Evolutionary conservation across 2,797 vertebrate species (phyloP).

Genomic region (Huso huso): DNA sequence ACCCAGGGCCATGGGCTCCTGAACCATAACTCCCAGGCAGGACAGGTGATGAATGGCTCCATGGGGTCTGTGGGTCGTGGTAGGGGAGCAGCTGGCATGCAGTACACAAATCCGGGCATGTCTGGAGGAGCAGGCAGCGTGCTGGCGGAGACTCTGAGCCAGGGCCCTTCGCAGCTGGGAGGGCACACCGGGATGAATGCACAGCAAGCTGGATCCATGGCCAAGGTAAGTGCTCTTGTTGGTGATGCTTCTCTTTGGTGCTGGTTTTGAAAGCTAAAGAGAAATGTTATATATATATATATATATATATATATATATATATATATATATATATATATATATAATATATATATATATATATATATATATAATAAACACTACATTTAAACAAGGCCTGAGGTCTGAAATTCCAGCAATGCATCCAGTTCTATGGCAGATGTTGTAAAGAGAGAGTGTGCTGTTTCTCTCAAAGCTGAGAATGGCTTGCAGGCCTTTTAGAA

Average conservation of each 20-base stretch:
- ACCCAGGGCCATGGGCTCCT: slow-evolving; percentile 79
- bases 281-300: too few relatives aligned
- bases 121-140: slow-evolving; percentile 66
- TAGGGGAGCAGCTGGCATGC: slow-evolving; percentile 49
- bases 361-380: too few relatives aligned
- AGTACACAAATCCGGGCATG: slow-evolving; percentile 54
- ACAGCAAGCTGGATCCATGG: slow-evolving; percentile 82
- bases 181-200: slow-evolving; percentile 70
- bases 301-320: too few relatives aligned
- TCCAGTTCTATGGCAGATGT: too few relatives aligned
- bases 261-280: slow-evolving; percentile 1
- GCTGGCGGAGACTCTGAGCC: slow-evolving; percentile 86
- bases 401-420: too few relatives aligned
- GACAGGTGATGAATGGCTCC: slow-evolving; percentile 79
- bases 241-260: slow-evolving; percentile 20
- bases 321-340: too few relatives aligned
- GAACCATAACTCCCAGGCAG: slow-evolving; percentile 69
- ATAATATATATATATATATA: too few relatives aligned
- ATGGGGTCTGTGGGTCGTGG: slow-evolving; percentile 60
- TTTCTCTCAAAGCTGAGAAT: too few relatives aligned
- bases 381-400: too few relatives aligned
- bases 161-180: slow-evolving; percentile 76
- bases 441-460: too few relatives aligned
- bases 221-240: slow-evolving; percentile 70
- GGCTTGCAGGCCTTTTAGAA: too few relatives aligned